phyloP scores from a whole-genome alignment of 2,113 vertebrate species.

The Eurystomus gularis region DNA sequence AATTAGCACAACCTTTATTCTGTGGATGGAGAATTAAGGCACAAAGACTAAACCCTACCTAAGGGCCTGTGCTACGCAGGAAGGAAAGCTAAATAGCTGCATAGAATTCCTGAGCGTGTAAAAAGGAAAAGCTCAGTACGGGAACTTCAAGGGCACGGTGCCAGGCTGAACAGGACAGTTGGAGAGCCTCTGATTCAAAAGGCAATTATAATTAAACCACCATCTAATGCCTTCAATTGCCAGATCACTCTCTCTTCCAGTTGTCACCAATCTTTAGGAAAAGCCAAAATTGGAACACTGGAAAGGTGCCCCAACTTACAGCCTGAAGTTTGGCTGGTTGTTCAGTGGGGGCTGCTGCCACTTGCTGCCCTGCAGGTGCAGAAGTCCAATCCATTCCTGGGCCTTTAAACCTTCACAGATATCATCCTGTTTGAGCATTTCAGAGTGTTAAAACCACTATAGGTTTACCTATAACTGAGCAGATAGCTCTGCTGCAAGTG shows the following conservation, averaged over 20 bases:
- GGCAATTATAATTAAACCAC: neutral
- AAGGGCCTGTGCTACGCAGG: neutral
- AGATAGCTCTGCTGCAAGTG: neutral
- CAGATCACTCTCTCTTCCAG: neutral
- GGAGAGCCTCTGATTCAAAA: neutral
- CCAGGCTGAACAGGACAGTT: neutral
- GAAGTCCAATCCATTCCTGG: neutral
- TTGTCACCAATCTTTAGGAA: neutral
- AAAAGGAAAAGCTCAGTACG: neutral
- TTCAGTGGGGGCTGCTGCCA: neutral
- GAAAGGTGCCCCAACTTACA: neutral
- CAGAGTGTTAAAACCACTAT: neutral
- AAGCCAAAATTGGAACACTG: neutral
- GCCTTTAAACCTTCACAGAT: neutral
- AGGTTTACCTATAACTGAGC: neutral
- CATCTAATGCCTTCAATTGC: neutral
- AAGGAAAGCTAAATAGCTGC: neutral
- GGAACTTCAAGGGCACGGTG: neutral
- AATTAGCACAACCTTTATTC: neutral
- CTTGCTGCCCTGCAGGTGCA: neutral
- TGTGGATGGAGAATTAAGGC: neutral
- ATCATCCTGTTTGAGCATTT: neutral
- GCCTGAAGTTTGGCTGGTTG: neutral
- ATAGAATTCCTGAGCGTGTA: neutral
- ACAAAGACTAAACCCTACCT: neutral